Evolutionary conservation across 2,888 invertebrate species (phyloP).

Genomic region (Cheiracanthium punctorium): DNA sequence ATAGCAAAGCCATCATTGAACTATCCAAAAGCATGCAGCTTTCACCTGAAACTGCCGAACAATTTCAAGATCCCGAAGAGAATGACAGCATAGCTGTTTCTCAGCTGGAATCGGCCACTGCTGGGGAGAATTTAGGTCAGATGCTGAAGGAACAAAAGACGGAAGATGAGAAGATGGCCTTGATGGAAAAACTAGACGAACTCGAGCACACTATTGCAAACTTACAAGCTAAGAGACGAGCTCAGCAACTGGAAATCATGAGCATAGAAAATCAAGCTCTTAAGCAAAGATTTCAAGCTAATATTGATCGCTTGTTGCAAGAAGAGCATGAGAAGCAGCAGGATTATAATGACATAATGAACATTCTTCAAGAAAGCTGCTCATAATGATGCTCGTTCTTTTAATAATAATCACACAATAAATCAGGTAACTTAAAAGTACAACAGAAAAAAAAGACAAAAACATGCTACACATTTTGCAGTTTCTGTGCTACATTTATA

Average conservation of each 20-base stretch:
- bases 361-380: slow-evolving; percentile 46
- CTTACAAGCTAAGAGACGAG: slow-evolving; percentile 83
- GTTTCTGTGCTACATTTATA: no score
- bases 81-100: slow-evolving; percentile 66
- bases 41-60: slow-evolving; percentile 31
- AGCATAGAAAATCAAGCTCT: slow-evolving; percentile 90
- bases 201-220: slow-evolving; percentile 85
- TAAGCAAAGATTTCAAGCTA: slow-evolving; percentile 87
- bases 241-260: slow-evolving; percentile 88
- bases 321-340: slow-evolving; percentile 81
- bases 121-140: slow-evolving; percentile 55
- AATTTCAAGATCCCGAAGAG: slow-evolving; percentile 51
- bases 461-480: no score
- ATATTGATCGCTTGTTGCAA: slow-evolving; percentile 84
- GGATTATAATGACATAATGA: slow-evolving; percentile 71
- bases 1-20: slow-evolving; percentile 29
- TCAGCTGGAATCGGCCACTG: slow-evolving; percentile 58
- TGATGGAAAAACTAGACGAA: slow-evolving; percentile 81
- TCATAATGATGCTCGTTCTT: no score
- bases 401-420: no score
- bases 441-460: no score
- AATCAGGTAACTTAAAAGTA: no score
- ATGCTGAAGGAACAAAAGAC: slow-evolving; percentile 60
- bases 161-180: slow-evolving; percentile 72
- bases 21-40: slow-evolving; percentile 80